Evolutionary conservation across 1,140 invertebrate genomes (phyloP).

Genomic region (Saccostrea echinata): DNA sequence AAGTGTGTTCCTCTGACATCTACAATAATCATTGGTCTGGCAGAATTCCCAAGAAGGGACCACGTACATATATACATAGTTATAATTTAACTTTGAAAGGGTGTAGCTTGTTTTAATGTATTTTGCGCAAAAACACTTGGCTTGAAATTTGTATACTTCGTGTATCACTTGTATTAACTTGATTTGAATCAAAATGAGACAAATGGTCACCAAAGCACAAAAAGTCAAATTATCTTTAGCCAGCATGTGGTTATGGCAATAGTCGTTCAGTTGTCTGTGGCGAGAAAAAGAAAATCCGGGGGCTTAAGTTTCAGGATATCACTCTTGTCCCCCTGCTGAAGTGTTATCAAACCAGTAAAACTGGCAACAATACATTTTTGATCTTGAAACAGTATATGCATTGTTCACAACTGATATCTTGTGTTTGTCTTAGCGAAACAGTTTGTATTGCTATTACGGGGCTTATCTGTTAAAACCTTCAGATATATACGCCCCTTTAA

Average conservation of each 20-base stretch:
- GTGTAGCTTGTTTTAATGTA: no score
- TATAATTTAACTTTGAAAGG: no score
- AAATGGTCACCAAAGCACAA: no score
- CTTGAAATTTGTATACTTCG: no score
- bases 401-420: conserved; percentile 30
- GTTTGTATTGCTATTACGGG: conserved; percentile 12
- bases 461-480: conserved; percentile 31
- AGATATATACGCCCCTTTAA: conserved; percentile 15
- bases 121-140: no score
- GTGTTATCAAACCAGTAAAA: conserved; percentile 14
- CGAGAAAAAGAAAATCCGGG: conserved; percentile 27
- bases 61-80: no score
- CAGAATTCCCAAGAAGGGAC: no score
- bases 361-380: conserved; percentile 1
- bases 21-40: no score
- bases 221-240: no score
- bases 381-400: conserved; percentile 20
- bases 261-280: background rate
- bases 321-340: background rate
- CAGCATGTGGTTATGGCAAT: background rate
- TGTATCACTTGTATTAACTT: no score
- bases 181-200: no score
- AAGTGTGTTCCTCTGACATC: no score
- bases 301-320: background rate
- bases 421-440: conserved; percentile 22